These are phyloP conservation scores for Cephus spinipes DNA, from an alignment of 2,888 invertebrate species.

Conservation along the genomic window DNA sequence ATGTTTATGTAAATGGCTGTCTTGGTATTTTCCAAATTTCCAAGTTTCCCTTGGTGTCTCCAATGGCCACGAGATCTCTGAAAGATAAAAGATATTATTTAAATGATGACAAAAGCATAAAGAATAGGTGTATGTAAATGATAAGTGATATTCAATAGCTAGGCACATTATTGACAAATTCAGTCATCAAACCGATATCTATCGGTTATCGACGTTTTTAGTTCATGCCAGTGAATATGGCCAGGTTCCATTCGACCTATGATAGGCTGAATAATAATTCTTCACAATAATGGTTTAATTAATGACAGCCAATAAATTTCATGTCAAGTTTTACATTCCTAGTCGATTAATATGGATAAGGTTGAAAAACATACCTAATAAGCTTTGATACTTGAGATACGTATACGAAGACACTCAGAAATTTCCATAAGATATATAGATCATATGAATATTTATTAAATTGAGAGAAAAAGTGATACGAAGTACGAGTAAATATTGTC, in stretches of 20 bases:
- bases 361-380: too few relatives aligned
- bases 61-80: conserved; percentile 56
- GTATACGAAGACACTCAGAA: too few relatives aligned
- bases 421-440: too few relatives aligned
- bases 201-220: not conserved
- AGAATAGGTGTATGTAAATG: not conserved
- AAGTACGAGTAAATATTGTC: too few relatives aligned
- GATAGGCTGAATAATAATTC: not conserved
- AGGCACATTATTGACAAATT: not conserved
- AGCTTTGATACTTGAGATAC: too few relatives aligned
- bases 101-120: too few relatives aligned
- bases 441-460: too few relatives aligned
- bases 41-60: conserved; percentile 51
- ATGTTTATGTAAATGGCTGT: not conserved
- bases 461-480: too few relatives aligned
- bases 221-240: not conserved
- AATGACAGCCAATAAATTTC: too few relatives aligned
- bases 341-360: too few relatives aligned
- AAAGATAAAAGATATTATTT: conserved; percentile 23
- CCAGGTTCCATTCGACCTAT: not conserved
- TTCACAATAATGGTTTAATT: not conserved
- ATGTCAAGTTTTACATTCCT: too few relatives aligned
- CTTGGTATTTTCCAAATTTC: conserved; percentile 61
- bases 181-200: not conserved
- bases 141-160: not conserved